phyloP scores from a whole-genome alignment of 2,888 invertebrate genomes.

The Rhingia campestris region DNA sequence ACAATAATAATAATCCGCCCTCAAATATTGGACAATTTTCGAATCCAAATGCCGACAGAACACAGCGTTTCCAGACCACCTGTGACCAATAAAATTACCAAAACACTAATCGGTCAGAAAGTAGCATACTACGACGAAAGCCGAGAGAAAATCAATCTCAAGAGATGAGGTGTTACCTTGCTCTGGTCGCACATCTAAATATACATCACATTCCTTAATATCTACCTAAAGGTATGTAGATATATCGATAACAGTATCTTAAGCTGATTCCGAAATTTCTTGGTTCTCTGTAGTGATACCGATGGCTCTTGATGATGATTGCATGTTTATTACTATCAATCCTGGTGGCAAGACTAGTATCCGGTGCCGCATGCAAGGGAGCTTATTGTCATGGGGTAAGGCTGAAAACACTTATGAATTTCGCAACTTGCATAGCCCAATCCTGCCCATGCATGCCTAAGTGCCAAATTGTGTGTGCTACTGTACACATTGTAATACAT shows the following conservation, averaged over 20 bases:
- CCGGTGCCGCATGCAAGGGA: not conserved
- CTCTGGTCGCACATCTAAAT: not conserved
- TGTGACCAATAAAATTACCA: not conserved
- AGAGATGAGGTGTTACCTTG: slow-evolving; percentile 4
- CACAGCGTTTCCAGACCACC: not conserved
- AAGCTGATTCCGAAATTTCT: slow-evolving; percentile 48
- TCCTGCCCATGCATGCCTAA: slow-evolving; percentile 21
- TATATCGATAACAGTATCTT: slow-evolving; percentile 32
- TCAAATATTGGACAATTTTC: slow-evolving; percentile 52
- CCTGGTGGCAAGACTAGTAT: slow-evolving; percentile 23
- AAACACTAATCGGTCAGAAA: slow-evolving; percentile 57
- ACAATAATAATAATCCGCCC: slow-evolving; percentile 42
- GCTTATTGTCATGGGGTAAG: slow-evolving; percentile 41
- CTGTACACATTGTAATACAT: not conserved
- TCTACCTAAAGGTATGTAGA: not conserved
- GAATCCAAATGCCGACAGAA: slow-evolving; percentile 37
- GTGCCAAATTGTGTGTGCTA: slow-evolving; percentile 28
- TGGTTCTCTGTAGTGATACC: no score
- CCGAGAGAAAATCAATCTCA: slow-evolving; percentile 32
- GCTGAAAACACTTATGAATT: slow-evolving; percentile 55
- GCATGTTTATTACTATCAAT: slow-evolving; percentile 40
- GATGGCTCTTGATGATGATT: slow-evolving; percentile 30
- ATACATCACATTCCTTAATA: not conserved
- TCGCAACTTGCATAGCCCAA: slow-evolving; percentile 20
- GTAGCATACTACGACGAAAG: slow-evolving; percentile 35